Conservation (phyloP, 2,797 vertebrate species). For the Sebastes steindachneri region DNA sequence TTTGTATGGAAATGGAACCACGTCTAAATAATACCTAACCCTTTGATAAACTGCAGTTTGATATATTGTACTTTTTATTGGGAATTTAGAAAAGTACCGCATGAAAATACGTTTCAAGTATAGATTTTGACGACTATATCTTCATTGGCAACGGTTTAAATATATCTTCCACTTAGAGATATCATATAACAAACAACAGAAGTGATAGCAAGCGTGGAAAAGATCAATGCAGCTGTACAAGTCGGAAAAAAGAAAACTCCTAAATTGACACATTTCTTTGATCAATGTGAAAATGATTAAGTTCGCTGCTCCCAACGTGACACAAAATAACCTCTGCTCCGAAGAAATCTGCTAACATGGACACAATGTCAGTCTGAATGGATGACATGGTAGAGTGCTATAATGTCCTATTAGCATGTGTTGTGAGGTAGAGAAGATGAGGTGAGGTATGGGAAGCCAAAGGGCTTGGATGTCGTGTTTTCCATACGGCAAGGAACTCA, state of each 20-base stretch:
- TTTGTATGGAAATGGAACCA: not conserved
- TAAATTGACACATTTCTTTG: not conserved
- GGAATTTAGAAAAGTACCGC: not conserved
- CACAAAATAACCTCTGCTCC: not conserved
- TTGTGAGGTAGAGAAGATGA: not conserved
- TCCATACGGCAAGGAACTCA: constrained; percentile 9
- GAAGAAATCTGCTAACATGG: not conserved
- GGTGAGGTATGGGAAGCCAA: constrained; percentile 1
- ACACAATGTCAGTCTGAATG: not conserved
- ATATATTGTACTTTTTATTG: not conserved
- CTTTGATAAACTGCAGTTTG: not conserved
- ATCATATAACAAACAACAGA: not conserved
- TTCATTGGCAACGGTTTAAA: not conserved
- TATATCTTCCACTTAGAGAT: not conserved
- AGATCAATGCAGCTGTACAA: not conserved
- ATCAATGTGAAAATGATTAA: not conserved
- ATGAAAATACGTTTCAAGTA: not conserved
- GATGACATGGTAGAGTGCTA: not conserved
- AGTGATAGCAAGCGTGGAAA: not conserved
- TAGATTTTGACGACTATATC: not conserved
- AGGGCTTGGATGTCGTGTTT: not conserved
- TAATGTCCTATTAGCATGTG: not conserved
- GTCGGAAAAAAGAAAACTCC: not conserved
- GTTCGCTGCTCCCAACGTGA: not conserved
- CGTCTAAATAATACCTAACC: not conserved